Evolutionary conservation across 1,140 invertebrate species (phyloP), one percentile per base, ranked within the genome.

Genomic region (Agraylea sexmaculata): DNA sequence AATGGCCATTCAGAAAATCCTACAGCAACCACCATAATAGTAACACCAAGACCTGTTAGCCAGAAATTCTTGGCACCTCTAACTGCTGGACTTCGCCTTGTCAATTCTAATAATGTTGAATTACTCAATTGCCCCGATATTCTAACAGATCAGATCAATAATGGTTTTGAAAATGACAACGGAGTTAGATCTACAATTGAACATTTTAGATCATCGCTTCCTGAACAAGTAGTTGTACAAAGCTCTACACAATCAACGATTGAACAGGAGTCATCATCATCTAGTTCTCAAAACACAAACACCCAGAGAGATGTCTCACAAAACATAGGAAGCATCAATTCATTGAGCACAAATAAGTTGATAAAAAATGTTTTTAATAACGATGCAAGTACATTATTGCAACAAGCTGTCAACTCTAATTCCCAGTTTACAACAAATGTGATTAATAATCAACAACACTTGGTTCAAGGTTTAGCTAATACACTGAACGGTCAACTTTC

Each of bases 1-100:
- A 39, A 46, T 23, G 28, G 18, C 10, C 35, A 34, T 20, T 22
- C 37, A 13, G 57, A 63, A 15, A 58, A 62, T 20, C 43, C 58
- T 2, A 58, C 62, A 4, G 59, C 59, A 46, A 57, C 60, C 8
- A 42, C 52, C 16, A 37, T 52, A 15, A 38, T 59, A 27, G 45
- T 60, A 16, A 62, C 60, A 17, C 58, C 49, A 10, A 42, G 56
- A 48, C 59, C 59, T 6, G 48, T 64, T 11, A 53, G 53, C 44
- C 55, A 53, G 7, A 59, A 54, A 12, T 59, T 62, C 38, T 52
- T 64, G 29, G 61, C 61, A 15, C 61, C 61, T 4, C 53, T 62
- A 27, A 60, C 54, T 8, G 62, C 59, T 5, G 60, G 57, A 27
- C 40, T 63, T 10, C 52, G 53, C 40, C 42, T 64, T 8, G 54